phyloP scores from a whole-genome alignment of 2,888 invertebrate species.

The Lepidochrysops patricia region DNA sequence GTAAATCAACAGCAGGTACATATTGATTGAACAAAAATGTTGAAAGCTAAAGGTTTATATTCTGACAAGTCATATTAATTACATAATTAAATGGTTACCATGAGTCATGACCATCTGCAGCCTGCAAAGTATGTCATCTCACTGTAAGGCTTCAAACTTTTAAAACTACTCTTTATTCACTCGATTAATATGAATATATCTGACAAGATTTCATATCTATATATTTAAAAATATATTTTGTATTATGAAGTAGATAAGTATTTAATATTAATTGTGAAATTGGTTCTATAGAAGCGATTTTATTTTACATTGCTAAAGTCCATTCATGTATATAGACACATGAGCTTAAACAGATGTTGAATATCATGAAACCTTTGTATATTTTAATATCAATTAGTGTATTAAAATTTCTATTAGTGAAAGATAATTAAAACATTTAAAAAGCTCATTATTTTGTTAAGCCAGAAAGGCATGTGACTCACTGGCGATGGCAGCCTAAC shows the following conservation, averaged over 20 bases:
- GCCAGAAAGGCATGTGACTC: not conserved
- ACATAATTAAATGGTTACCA: constrained; percentile 4
- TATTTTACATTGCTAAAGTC: not conserved
- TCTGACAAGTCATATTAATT: too few relatives aligned
- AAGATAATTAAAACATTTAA: not conserved
- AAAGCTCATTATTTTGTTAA: not conserved
- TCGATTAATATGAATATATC: not conserved
- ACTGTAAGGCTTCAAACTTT: not conserved
- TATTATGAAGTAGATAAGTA: constrained; percentile 8
- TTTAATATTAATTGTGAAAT: not conserved
- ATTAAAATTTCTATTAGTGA: not conserved
- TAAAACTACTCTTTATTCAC: constrained; percentile 8
- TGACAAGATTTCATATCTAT: constrained; percentile 9
- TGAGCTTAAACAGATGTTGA: constrained; percentile 8
- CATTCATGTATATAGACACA: constrained; percentile 10
- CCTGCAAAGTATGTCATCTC: not conserved
- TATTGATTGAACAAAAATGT: not conserved
- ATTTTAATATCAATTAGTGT: constrained; percentile 1
- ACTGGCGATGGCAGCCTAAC: not conserved
- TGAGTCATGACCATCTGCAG: too few relatives aligned
- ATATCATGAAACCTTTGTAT: constrained; percentile 6
- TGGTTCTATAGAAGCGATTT: not conserved
- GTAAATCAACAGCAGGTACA: not conserved
- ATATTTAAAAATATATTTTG: constrained; percentile 13
- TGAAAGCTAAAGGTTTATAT: too few relatives aligned